phyloP scores from a whole-genome alignment of 2,113 vertebrate species.

The Sminthopsis crassicaudata region DNA sequence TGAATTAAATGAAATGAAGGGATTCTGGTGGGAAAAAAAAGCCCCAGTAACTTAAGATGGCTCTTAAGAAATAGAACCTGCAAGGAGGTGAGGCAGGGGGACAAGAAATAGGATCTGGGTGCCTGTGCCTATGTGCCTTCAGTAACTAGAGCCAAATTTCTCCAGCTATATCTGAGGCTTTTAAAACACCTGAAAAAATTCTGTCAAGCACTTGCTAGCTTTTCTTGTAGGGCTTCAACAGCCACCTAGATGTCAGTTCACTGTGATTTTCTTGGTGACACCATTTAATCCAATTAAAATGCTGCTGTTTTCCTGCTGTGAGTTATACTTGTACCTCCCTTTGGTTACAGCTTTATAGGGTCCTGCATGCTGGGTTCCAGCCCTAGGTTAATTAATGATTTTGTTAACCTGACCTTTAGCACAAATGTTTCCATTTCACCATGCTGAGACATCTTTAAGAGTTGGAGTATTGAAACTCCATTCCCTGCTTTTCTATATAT shows the following conservation, averaged over 20 bases:
- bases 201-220: constrained; percentile 31
- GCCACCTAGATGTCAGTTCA: constrained; percentile 10
- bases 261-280: neutral
- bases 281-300: neutral
- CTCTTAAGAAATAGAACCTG: constrained; percentile 51
- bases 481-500: neutral
- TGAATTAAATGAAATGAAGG: constrained; percentile 6
- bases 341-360: constrained; percentile 12
- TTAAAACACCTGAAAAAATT: constrained; percentile 71
- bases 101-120: constrained; percentile 55
- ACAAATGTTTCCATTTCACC: constrained; percentile 19
- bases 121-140: constrained; percentile 50
- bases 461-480: constrained; percentile 9
- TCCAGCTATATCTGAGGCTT: constrained; percentile 53
- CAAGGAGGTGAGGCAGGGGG: too few relatives aligned
- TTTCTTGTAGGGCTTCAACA: constrained; percentile 36
- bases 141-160: constrained; percentile 54
- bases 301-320: neutral
- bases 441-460: constrained; percentile 10
- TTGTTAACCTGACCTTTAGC: constrained; percentile 44
- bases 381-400: constrained; percentile 18
- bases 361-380: constrained; percentile 7
- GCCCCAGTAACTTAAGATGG: constrained; percentile 55
- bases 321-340: constrained; percentile 34
- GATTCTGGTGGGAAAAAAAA: constrained; percentile 47